Conservation (phyloP, 1,140 invertebrate species). For the Babylonia areolata region DNA sequence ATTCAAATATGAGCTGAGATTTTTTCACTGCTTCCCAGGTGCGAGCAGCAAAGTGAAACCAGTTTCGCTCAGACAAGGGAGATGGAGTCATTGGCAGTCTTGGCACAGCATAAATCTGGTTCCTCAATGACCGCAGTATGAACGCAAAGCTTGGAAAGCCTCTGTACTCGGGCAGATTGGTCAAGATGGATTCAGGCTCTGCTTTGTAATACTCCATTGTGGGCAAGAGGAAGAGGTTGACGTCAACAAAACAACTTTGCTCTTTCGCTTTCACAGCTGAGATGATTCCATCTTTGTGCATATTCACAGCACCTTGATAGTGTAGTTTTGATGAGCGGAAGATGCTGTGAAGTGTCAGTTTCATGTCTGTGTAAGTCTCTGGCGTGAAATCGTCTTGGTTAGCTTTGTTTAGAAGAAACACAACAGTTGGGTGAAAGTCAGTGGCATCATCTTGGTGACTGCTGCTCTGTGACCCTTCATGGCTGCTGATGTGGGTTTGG, state of each 20-base stretch:
- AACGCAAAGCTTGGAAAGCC: conserved; percentile 83
- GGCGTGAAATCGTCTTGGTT: conserved; percentile 83
- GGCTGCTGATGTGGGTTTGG: conserved; percentile 76
- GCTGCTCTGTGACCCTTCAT: conserved; percentile 43
- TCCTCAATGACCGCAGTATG: conserved; percentile 81
- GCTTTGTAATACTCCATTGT: conserved; percentile 80
- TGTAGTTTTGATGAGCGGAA: conserved; percentile 85
- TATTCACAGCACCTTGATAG: conserved; percentile 79
- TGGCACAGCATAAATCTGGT: conserved; percentile 83
- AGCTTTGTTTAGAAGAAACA: conserved; percentile 87
- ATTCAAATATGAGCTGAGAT: conserved; percentile 88
- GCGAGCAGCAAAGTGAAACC: conserved; percentile 86
- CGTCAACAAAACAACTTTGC: conserved; percentile 78
- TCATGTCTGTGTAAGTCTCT: conserved; percentile 81
- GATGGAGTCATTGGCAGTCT: conserved; percentile 77
- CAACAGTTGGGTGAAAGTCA: conserved; percentile 59
- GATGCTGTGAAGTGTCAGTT: conserved; percentile 81
- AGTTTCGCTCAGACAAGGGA: conserved; percentile 72
- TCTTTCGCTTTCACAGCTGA: conserved; percentile 44
- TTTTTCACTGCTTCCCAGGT: conserved; percentile 90
- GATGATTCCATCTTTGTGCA: conserved; percentile 41
- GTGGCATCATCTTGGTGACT: conserved; percentile 62
- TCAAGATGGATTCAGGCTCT: conserved; percentile 69
- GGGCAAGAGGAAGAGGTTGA: conserved; percentile 86
- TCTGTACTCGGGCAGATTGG: conserved; percentile 75